These are phyloP conservation scores for Leptopilina clavipes DNA, from an alignment of 1,140 invertebrate species.

Conservation along the genomic window DNA sequence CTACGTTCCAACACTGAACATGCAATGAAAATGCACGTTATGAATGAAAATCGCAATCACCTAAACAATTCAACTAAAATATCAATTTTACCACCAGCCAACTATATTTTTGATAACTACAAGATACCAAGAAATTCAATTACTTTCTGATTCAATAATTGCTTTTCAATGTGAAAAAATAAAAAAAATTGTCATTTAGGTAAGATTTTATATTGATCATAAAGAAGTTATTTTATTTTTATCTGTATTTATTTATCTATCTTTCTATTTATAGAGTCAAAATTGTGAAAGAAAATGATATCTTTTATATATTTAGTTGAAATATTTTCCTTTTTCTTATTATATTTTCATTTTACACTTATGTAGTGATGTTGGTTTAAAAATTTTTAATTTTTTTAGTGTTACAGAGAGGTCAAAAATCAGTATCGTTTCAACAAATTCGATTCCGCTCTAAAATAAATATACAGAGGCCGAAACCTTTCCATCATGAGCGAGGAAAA, in stretches of 20 bases:
- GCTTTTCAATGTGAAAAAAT: background rate
- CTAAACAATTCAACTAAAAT: background rate
- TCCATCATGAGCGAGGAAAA: constrained; percentile 79
- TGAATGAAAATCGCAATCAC: background rate
- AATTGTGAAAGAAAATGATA: background rate
- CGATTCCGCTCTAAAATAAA: constrained; percentile 84
- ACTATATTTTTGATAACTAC: background rate
- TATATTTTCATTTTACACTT: background rate
- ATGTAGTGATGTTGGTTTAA: too few species aligned
- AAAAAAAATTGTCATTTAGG: background rate
- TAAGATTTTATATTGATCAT: background rate
- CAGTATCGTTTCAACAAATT: constrained; percentile 75
- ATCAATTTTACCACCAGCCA: background rate
- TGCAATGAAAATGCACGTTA: constrained; percentile 1
- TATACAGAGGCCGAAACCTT: constrained; percentile 81
- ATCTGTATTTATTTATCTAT: background rate
- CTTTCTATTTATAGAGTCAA: background rate
- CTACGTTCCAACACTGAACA: background rate
- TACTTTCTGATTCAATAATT: background rate
- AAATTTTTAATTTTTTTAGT: constrained; percentile 55
- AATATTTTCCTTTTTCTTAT: too few species aligned
- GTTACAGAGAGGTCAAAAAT: constrained; percentile 59
- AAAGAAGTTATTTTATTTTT: background rate
- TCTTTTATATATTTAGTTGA: too few species aligned
- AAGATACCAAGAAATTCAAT: background rate